These are phyloP conservation scores for Therioaphis trifolii DNA, from an alignment of 2,888 invertebrate genomes.

Conservation along the genomic window DNA sequence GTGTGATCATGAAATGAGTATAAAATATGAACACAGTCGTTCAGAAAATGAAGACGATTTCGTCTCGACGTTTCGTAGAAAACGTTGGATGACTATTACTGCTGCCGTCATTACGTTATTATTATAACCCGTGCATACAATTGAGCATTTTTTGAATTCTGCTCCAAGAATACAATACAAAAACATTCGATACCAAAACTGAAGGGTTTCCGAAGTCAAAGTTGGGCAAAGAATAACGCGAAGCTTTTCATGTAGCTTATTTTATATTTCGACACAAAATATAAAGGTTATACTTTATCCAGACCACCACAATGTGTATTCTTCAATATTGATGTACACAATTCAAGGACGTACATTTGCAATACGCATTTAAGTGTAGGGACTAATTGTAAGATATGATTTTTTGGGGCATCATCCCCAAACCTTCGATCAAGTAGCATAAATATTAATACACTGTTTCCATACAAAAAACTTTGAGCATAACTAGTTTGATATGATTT, in stretches of 20 bases:
- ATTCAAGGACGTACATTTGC: neutral
- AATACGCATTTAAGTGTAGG: neutral
- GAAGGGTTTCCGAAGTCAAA: too few relatives aligned
- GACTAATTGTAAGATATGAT: neutral
- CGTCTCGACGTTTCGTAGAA: neutral
- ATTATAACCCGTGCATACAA: neutral
- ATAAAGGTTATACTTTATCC: neutral
- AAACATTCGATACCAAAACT: neutral
- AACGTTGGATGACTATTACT: neutral
- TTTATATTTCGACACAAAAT: neutral
- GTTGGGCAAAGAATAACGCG: constrained; percentile 8
- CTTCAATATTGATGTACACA: neutral
- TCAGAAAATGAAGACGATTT: neutral
- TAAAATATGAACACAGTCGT: neutral
- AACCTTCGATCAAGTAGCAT: neutral
- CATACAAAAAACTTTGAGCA: neutral
- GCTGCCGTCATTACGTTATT: neutral
- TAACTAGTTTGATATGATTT: neutral
- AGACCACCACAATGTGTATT: neutral
- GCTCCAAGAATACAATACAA: constrained; percentile 14
- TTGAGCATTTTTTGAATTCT: neutral
- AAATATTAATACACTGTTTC: neutral
- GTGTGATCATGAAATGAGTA: neutral
- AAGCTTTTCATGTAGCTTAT: constrained; percentile 19
- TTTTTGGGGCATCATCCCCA: neutral